Conservation (phyloP, 2,888 invertebrate species). For the Ashinkailepas kermadecensis region DNA sequence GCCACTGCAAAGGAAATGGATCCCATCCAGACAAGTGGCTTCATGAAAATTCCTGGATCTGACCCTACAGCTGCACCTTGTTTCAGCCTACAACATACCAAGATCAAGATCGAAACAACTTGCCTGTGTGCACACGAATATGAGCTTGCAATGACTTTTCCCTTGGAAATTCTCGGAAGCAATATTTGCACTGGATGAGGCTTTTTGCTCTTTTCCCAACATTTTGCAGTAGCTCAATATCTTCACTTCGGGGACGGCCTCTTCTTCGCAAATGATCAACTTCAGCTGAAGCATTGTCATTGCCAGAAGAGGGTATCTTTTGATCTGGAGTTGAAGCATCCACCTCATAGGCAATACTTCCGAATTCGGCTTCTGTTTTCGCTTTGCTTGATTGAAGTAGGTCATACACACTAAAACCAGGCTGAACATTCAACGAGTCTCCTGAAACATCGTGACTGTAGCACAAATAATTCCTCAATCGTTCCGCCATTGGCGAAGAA, state of each 20-base stretch:
- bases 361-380: neutral
- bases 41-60: no score
- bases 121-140: conserved; percentile 45
- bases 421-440: conserved; percentile 14
- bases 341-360: no score
- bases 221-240: conserved; percentile 8
- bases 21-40: no score
- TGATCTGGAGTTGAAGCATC: neutral
- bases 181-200: conserved; percentile 61
- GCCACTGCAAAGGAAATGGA: no score
- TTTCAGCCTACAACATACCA: no score
- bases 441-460: neutral
- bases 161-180: conserved; percentile 63
- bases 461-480: conserved; percentile 16
- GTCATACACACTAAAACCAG: conserved; percentile 12
- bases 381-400: conserved; percentile 20
- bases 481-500: neutral
- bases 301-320: neutral
- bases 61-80: no score
- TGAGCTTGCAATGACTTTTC: conserved; percentile 65
- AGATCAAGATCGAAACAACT: no score
- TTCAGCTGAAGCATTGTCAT: neutral
- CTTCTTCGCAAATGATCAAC: conserved; percentile 15
- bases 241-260: conserved; percentile 19
- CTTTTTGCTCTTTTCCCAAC: conserved; percentile 39